phyloP scores from a whole-genome alignment of 2,888 invertebrate genomes.

The Pammene aurita region DNA sequence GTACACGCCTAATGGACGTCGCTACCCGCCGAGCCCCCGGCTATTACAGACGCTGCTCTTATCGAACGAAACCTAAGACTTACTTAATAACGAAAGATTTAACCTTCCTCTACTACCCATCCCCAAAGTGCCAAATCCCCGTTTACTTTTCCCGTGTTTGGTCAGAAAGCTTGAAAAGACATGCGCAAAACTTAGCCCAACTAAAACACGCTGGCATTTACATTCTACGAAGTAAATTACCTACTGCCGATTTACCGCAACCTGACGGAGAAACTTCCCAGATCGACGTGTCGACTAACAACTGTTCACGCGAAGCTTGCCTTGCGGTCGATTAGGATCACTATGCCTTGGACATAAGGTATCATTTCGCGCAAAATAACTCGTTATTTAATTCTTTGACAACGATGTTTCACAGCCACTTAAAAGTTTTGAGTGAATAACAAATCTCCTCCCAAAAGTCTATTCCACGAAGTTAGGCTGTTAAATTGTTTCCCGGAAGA shows the following conservation, averaged over 20 bases:
- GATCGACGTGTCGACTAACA: constrained; percentile 67
- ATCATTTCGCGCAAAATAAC: constrained; percentile 51
- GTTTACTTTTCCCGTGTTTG: background rate
- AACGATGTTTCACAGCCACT: constrained; percentile 81
- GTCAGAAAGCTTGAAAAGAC: constrained; percentile 18
- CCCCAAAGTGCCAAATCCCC: constrained; percentile 2
- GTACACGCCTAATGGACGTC: constrained; percentile 72
- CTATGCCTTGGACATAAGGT: constrained; percentile 54
- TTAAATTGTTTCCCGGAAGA: constrained; percentile 78
- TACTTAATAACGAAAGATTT: constrained; percentile 43
- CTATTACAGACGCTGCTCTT: constrained; percentile 68
- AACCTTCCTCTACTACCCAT: constrained; percentile 19
- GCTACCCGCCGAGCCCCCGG: constrained; percentile 61
- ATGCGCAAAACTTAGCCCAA: constrained; percentile 33
- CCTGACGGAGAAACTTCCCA: constrained; percentile 64
- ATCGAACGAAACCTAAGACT: constrained; percentile 66
- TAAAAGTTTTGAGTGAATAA: constrained; percentile 82
- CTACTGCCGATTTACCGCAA: constrained; percentile 63
- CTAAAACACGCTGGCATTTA: constrained; percentile 54
- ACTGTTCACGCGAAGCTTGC: constrained; percentile 56
- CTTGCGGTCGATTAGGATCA: constrained; percentile 58
- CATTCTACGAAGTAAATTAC: constrained; percentile 59
- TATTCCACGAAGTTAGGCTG: constrained; percentile 75
- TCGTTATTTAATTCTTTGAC: constrained; percentile 76
- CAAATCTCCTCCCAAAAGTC: constrained; percentile 80